Evolutionary conservation across 2,797 vertebrate species (phyloP), one percentile per base, ranked within the genome.

Genomic region (Hipposideros larvatus): DNA sequence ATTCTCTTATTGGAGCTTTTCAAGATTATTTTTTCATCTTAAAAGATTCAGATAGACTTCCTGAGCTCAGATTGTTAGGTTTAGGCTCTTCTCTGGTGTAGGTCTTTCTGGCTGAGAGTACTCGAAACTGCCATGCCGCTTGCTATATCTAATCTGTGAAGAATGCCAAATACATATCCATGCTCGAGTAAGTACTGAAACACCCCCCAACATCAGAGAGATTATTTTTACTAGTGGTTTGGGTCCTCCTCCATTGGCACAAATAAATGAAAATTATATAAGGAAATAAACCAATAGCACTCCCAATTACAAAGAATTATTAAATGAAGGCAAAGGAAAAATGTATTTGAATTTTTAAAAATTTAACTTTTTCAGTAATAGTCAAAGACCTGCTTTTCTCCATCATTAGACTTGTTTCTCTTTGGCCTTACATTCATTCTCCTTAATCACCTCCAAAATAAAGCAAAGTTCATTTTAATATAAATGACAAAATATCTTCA

Each of bases 401-500:
- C 78, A 84, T 77, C 51, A 86, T 28, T 82, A 84, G 66, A 48
- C 68, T 59, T 75, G 84, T 95, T 96, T 96, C 59, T 95, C 57
- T 91, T 86, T 66, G 46, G 31, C 55, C 31, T 90, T 87, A 80
- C 18, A 86, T 80, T 74, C 59, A 90, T 86, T 92, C 57, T 95
- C 21, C 65, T 92, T 94, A 86, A 73, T 94, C 73, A 96, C 26
- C 41, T 93, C 94, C 78, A 90, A 97, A 90, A 75, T 61, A 94
- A 96, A 95, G 51, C 41, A 70, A 93, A 92, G 31, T 90, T 79
- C 21, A 83, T 75, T 95, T 89, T 87, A 95, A 95, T 55, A 95
- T 71, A 96, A 79, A 59, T 70, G 37, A 87, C 78, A 78, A 97
- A 96, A 94, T 75, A 93, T 63, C 61, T 91, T 53, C n/a, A 66